A percentile compares a stretch with the other conserved stretches of the same genome.
phyloP scores from a whole-genome alignment of 1,140 invertebrate species.

The Euborellia annulipes region DNA sequence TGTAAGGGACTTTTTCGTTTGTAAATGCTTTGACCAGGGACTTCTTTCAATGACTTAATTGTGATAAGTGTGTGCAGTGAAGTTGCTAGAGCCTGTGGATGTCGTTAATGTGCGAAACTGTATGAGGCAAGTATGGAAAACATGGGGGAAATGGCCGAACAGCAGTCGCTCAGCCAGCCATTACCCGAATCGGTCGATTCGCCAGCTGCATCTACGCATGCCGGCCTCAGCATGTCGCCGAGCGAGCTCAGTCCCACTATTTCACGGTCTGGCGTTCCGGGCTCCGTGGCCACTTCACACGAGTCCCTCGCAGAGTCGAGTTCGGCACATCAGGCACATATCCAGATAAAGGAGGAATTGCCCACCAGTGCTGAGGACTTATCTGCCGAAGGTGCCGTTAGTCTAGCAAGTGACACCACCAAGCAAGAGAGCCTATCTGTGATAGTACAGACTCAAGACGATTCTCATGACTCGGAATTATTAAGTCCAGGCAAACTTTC shows the following conservation, averaged over 20 bases:
- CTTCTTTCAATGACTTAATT: constrained; percentile 6
- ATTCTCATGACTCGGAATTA: constrained; percentile 40
- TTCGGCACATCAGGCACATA: constrained; percentile 21
- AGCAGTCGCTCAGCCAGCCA: constrained; percentile 39
- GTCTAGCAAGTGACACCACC: constrained; percentile 9
- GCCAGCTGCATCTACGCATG: constrained; percentile 34
- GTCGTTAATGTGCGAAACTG: constrained; percentile 8
- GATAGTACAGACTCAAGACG: constrained; percentile 46
- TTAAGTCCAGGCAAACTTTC: constrained; percentile 48
- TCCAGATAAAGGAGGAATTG: constrained; percentile 14
- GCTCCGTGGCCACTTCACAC: constrained; percentile 21
- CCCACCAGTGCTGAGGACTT: constrained; percentile 9
- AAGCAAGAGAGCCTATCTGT: constrained; percentile 39
- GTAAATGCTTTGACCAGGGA: constrained; percentile 13
- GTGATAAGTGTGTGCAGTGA: constrained; percentile 10
- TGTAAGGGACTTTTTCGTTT: constrained; percentile 13
- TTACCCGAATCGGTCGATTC: constrained; percentile 38
- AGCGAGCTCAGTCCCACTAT: constrained; percentile 14
- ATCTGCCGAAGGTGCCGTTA: constrained; percentile 11
- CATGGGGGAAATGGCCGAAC: constrained; percentile 45
- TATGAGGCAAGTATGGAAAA: constrained; percentile 36
- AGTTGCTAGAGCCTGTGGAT: constrained; percentile 8
- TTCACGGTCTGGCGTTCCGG: constrained; percentile 25
- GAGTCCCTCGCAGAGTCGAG: constrained; percentile 24
- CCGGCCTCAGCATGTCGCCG: constrained; percentile 27